Conservation (phyloP, 2,888 invertebrate genomes). For the Drosophila nr. perissopoda region DNA sequence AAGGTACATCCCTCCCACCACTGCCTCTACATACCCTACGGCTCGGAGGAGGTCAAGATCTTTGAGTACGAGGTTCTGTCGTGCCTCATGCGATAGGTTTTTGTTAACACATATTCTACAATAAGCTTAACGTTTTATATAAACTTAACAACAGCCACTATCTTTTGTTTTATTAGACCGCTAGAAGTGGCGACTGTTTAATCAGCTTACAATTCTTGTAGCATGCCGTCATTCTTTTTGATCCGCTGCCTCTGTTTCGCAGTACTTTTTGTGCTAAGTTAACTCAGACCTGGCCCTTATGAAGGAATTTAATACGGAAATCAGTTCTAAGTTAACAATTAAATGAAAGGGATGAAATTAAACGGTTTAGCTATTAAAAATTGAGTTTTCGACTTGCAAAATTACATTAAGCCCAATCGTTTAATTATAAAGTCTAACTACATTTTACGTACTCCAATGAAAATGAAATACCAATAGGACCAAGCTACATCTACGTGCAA, state of each 20-base stretch:
- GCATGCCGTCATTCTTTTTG: constrained; percentile 11
- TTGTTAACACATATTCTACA: constrained; percentile 27
- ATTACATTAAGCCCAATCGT: constrained; percentile 45
- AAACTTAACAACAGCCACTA: constrained; percentile 32
- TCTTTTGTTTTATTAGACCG: constrained; percentile 22
- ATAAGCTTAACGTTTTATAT: constrained; percentile 54
- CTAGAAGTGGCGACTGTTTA: constrained; percentile 4
- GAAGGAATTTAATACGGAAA: constrained; percentile 49
- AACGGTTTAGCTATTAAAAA: constrained; percentile 40
- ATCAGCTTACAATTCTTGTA: constrained; percentile 12
- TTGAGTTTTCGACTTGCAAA: constrained; percentile 54
- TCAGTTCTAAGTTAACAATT: constrained; percentile 73
- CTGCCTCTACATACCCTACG: constrained; percentile 85
- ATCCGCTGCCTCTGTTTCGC: constrained; percentile 42
- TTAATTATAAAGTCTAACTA: constrained; percentile 65
- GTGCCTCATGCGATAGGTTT: constrained; percentile 61
- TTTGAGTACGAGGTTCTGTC: constrained; percentile 85
- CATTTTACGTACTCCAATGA: constrained; percentile 45
- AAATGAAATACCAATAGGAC: constrained; percentile 70
- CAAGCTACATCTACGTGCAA: constrained; percentile 67
- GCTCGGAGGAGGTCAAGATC: constrained; percentile 84
- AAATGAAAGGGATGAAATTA: constrained; percentile 10
- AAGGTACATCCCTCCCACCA: constrained; percentile 88
- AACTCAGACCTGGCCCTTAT: constrained; percentile 38
- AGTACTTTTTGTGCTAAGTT: constrained; percentile 28